A percentile compares a stretch with the other conserved stretches of the same genome.
phyloP scores from a whole-genome alignment of 2,797 vertebrate genomes.

The Phoebastria nigripes region DNA sequence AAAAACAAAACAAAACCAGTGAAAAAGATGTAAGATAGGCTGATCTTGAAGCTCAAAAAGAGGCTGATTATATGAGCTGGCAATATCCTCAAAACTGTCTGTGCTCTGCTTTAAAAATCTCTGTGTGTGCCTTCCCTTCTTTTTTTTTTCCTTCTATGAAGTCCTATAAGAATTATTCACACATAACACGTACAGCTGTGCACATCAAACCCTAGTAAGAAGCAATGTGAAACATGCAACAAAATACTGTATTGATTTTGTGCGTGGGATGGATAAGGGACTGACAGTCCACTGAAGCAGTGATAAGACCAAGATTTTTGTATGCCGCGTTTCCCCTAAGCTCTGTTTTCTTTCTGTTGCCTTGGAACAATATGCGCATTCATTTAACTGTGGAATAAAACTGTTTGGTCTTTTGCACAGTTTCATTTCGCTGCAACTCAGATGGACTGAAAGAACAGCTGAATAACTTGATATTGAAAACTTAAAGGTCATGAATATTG shows the following conservation, averaged over 20 bases:
- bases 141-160: background rate
- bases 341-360: slow-evolving; percentile 50
- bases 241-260: slow-evolving; percentile 45
- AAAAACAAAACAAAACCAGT: background rate
- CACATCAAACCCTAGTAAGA: slow-evolving; percentile 19
- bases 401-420: slow-evolving; percentile 14
- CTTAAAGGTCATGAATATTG: slow-evolving; percentile 64
- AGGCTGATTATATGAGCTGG: background rate
- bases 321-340: background rate
- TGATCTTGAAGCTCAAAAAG: background rate
- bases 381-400: slow-evolving; percentile 43
- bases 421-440: slow-evolving; percentile 56
- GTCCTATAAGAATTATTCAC: background rate
- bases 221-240: background rate
- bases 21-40: background rate
- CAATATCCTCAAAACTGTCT: background rate
- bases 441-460: slow-evolving; percentile 68
- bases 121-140: background rate
- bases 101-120: background rate
- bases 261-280: background rate
- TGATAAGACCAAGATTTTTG: slow-evolving; percentile 52
- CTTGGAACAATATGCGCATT: slow-evolving; percentile 21
- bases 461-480: slow-evolving; percentile 70
- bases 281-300: slow-evolving; percentile 54
- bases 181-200: background rate